Conservation (phyloP, 2,797 vertebrate genomes). For the Phataginus tricuspis region DNA sequence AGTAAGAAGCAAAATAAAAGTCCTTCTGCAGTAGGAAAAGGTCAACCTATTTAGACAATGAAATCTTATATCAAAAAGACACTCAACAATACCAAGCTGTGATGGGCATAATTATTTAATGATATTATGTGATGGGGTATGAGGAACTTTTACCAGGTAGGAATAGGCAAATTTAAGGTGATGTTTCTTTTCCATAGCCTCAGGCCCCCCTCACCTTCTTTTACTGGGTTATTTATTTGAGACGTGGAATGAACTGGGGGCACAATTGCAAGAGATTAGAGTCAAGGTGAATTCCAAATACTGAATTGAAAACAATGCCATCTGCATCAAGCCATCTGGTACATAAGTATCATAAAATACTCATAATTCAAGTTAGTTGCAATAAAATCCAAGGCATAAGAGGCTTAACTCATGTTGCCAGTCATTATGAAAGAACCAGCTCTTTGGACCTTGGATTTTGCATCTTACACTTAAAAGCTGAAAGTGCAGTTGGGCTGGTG, state of each 20-base stretch:
- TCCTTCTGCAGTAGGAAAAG: conserved; percentile 19
- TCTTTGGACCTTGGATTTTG: not conserved
- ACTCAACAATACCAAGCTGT: not conserved
- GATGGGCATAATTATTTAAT: conserved; percentile 54
- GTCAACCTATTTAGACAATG: conserved; percentile 50
- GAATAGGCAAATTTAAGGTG: not conserved
- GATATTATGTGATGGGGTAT: not conserved
- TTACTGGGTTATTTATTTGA: not conserved
- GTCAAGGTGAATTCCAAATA: not conserved
- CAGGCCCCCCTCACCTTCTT: not conserved
- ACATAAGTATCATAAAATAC: not conserved
- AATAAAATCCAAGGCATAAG: not conserved
- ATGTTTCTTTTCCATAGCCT: not conserved
- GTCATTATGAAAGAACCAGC: not conserved
- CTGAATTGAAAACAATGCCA: not conserved
- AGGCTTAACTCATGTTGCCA: not conserved
- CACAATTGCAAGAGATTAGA: not conserved
- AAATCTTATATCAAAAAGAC: conserved; percentile 10
- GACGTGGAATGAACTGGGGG: not conserved
- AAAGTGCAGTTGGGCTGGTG: not conserved
- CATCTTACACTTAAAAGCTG: not conserved
- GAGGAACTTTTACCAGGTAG: not conserved
- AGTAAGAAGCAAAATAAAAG: conserved; percentile 24
- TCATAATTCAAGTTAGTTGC: not conserved
- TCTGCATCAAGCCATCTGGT: not conserved